Base-by-base conservation (phyloP, 2,113 vertebrate species). In the Himantopus leucocephalus region DNA sequence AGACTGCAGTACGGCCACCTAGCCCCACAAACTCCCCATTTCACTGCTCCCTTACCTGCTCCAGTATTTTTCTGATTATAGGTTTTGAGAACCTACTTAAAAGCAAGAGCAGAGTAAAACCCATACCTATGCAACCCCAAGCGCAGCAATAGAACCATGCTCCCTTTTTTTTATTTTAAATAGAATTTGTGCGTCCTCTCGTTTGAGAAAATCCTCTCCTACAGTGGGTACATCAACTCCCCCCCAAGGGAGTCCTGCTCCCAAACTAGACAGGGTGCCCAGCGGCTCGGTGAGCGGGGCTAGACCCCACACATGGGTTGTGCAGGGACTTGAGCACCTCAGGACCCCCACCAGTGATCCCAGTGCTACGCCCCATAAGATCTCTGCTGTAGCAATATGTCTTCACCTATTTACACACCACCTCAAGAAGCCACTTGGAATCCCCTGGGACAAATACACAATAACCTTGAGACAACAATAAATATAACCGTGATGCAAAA, bases 251-350 rank as follows among this genome's bases (percentile, higher is more conserved):
- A 27, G 4, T 11, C 8, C 27, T 8, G 8, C 5, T n/a, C 10
- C 14, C 19, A 52, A 8, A 22, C 1, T 21, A 48, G 29, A 21
- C 4, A 18, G 7, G 14, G 7, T 21, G 8, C 13, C 47, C 26
- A 24, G 26, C 0, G 1, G 12, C 17, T 22, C 14, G 16, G 15
- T 0, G 3, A 35, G 8, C 0, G 3, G 26, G 34, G 2, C 6
- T 7, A 22, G 39, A 19, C 8, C 20, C 21, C 2, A 16, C 14
- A 27, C 14, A 56, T 1, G 1, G 5, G 21, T 14, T 8, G 6
- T 12, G n/a, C 2, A 62, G 3, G 5, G 8, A 41, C 7, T 5
- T 3, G 21, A 48, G 26, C 11, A 17, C 18, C 22, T 18, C 12
- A 2, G 3, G 18, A 17, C 11, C 32, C 6, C 27, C 5, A 2